Percentiles rank a stretch among this genome's conserved stretches.
Evolutionary conservation across 1,140 invertebrate genomes (phyloP).

Genomic region (Saccostrea glomerata): DNA sequence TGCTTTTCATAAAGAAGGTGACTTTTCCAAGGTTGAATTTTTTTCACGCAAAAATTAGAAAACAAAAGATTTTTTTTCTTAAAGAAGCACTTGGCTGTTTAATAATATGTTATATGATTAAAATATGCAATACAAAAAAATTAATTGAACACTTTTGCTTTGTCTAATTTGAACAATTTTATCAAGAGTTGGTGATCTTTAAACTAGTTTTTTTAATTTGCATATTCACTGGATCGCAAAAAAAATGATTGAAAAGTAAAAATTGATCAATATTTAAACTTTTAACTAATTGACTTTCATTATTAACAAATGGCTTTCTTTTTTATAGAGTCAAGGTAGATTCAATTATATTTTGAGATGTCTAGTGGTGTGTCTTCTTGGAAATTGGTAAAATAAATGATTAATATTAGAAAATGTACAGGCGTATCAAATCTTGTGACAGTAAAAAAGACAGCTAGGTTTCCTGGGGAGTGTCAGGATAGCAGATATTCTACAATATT

Average conservation of each 20-base stretch:
- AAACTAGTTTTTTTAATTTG: not conserved
- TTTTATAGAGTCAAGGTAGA: not conserved
- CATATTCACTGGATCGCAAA: not conserved
- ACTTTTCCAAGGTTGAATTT: conserved; percentile 16
- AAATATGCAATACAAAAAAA: not conserved
- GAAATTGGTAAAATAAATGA: not conserved
- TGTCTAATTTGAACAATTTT: not conserved
- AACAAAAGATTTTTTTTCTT: not conserved
- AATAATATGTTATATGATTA: not conserved
- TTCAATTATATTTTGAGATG: not conserved
- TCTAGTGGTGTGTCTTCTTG: not conserved
- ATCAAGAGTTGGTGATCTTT: not conserved
- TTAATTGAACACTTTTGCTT: not conserved
- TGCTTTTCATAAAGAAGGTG: conserved; percentile 24
- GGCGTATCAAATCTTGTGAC: conserved; percentile 1
- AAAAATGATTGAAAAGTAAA: not conserved
- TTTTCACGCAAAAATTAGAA: not conserved
- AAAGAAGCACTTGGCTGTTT: not conserved
- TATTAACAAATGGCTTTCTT: not conserved
- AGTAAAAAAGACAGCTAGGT: conserved; percentile 12
- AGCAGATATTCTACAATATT: conserved; percentile 35
- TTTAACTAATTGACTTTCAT: not conserved
- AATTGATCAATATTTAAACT: not conserved
- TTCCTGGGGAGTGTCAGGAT: conserved; percentile 25
- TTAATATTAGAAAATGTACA: conserved; percentile 5